Conservation (phyloP, 2,888 invertebrate genomes). For the Dermolepida albohirtum region DNA sequence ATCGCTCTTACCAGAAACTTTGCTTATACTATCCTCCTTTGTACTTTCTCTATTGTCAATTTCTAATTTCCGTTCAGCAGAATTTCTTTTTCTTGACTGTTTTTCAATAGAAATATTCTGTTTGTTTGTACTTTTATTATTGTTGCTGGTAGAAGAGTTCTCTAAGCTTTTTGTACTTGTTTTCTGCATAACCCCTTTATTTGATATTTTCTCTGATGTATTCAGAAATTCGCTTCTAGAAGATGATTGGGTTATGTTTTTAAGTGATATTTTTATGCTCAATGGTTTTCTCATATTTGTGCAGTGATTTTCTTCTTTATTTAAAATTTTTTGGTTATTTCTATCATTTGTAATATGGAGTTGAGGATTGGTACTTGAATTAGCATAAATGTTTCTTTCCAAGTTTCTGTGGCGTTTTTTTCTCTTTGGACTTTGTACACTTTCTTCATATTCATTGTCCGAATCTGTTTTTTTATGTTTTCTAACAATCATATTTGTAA, state of each 20-base stretch:
- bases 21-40: not conserved
- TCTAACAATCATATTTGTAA: not conserved
- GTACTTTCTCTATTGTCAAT: slow-evolving; percentile 5
- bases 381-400: not conserved
- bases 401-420: slow-evolving; percentile 28
- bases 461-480: slow-evolving; percentile 27
- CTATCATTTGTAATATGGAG: not conserved
- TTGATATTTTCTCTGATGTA: not conserved
- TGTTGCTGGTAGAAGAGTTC: not conserved
- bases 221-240: slow-evolving; percentile 10
- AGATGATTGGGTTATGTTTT: slow-evolving; percentile 32
- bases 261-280: slow-evolving; percentile 43
- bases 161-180: not conserved
- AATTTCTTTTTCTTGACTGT: slow-evolving; percentile 4
- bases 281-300: slow-evolving; percentile 24
- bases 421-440: slow-evolving; percentile 15
- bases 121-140: not conserved
- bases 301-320: slow-evolving; percentile 3
- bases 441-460: slow-evolving; percentile 14
- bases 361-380: not conserved
- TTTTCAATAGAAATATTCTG: not conserved
- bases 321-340: slow-evolving; percentile 2
- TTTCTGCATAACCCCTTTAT: not conserved
- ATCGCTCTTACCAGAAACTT: too few relatives aligned
- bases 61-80: not conserved